Percentiles rank a stretch among this genome's conserved stretches.
phyloP scores from a whole-genome alignment of 2,888 invertebrate genomes.

The Thera obeliscata region DNA sequence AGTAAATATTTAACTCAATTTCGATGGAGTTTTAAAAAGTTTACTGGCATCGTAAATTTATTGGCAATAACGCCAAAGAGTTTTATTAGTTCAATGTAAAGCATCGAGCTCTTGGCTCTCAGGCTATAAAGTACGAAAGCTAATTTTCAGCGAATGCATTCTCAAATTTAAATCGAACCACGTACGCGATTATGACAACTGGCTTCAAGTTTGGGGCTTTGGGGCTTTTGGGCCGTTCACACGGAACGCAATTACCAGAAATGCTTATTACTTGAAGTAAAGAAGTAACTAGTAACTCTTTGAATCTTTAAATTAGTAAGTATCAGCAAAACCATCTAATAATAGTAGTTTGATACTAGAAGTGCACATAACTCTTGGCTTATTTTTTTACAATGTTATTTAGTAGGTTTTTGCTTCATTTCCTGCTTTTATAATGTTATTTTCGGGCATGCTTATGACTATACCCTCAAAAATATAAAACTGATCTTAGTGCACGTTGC shows the following conservation, averaged over 20 bases:
- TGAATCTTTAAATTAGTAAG: too few relatives aligned
- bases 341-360: too few relatives aligned
- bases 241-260: conserved; percentile 27
- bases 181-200: conserved; percentile 64
- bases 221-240: conserved; percentile 16
- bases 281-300: neutral
- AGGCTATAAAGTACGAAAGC: conserved; percentile 31
- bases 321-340: too few relatives aligned
- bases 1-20: conserved; percentile 2
- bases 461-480: too few relatives aligned
- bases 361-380: too few relatives aligned
- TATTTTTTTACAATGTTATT: too few relatives aligned
- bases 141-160: conserved; percentile 51
- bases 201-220: conserved; percentile 29
- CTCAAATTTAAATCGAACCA: conserved; percentile 56
- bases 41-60: conserved; percentile 9
- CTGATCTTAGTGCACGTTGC: too few relatives aligned
- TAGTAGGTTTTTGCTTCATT: too few relatives aligned
- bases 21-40: conserved; percentile 4
- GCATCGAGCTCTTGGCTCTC: conserved; percentile 23
- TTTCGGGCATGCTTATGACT: too few relatives aligned
- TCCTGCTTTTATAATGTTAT: too few relatives aligned
- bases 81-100: conserved; percentile 1
- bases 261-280: conserved; percentile 23
- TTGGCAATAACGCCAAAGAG: conserved; percentile 17